phyloP scores from a whole-genome alignment of 1,140 invertebrate genomes.

The Musca domestica region DNA sequence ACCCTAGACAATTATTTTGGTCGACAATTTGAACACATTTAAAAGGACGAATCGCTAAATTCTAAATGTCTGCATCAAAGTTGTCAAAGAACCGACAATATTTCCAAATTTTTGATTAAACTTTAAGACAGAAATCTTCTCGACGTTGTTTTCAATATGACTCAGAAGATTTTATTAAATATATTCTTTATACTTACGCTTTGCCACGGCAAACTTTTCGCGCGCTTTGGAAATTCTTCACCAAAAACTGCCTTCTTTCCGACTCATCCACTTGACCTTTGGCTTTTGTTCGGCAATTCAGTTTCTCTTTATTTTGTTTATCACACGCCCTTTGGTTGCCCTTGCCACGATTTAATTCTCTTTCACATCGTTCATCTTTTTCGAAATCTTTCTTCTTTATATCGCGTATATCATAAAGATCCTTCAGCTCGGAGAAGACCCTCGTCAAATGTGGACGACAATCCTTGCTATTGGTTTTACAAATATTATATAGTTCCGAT shows the following conservation, averaged over 20 bases:
- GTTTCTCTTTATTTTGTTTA: neutral
- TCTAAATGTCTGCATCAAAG: too few species aligned
- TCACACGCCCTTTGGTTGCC: neutral
- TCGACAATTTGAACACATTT: too few species aligned
- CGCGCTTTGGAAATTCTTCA: neutral
- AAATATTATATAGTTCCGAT: slow-evolving; percentile 31
- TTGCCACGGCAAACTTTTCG: neutral
- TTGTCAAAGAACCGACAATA: too few species aligned
- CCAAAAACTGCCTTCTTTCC: neutral
- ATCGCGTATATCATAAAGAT: slow-evolving; percentile 30
- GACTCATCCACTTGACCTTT: neutral
- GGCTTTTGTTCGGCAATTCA: neutral
- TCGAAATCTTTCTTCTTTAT: slow-evolving; percentile 25
- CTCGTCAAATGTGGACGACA: slow-evolving; percentile 32
- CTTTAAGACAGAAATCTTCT: too few species aligned
- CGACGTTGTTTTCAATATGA: too few species aligned
- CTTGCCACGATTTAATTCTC: slow-evolving; percentile 10
- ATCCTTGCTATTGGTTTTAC: slow-evolving; percentile 28
- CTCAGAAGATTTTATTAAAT: too few species aligned
- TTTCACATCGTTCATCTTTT: slow-evolving; percentile 30
- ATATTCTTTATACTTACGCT: neutral
- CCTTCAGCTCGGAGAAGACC: slow-evolving; percentile 38
- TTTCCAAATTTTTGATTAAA: too few species aligned
- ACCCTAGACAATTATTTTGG: too few species aligned
- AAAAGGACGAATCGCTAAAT: too few species aligned